Conservation (phyloP, 2,113 vertebrate species). For the Phrynosoma platyrhinos region DNA sequence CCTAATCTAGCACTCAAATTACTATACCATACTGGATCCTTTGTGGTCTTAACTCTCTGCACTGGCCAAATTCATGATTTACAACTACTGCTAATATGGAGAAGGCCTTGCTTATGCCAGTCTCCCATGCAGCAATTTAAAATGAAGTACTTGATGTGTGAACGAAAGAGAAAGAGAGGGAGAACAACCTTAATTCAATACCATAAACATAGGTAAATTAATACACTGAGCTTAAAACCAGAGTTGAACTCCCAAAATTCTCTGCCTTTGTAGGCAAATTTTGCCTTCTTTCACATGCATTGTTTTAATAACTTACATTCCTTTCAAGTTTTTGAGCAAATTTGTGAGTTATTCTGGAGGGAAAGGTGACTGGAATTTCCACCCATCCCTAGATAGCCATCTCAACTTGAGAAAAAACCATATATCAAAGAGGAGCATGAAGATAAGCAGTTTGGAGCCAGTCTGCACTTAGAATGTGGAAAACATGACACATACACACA, state of each 20-base stretch:
- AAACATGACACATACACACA: too few species aligned
- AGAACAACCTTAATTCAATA: too few species aligned
- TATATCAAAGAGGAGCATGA: background rate
- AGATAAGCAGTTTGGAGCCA: too few species aligned
- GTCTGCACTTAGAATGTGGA: background rate
- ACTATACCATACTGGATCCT: too few species aligned
- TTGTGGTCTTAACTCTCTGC: too few species aligned
- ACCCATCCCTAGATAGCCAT: background rate
- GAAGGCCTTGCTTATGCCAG: background rate
- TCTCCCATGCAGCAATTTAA: background rate
- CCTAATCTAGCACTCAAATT: too few species aligned
- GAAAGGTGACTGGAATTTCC: background rate
- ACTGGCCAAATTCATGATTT: background rate
- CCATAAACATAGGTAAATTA: too few species aligned
- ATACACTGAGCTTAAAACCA: too few species aligned
- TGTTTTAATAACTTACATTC: background rate
- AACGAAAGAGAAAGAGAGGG: background rate
- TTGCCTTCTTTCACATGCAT: too few species aligned
- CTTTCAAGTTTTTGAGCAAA: background rate
- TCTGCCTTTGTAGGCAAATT: too few species aligned
- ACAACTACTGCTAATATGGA: background rate
- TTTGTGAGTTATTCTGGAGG: background rate
- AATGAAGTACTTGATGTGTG: background rate
- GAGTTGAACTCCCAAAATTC: too few species aligned
- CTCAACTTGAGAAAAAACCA: background rate